A percentile compares a stretch with the other conserved stretches of the same genome.
These are phyloP conservation scores for Peromyscus polionotus DNA, from an alignment of 2,113 vertebrate species.

Conservation along the genomic window DNA sequence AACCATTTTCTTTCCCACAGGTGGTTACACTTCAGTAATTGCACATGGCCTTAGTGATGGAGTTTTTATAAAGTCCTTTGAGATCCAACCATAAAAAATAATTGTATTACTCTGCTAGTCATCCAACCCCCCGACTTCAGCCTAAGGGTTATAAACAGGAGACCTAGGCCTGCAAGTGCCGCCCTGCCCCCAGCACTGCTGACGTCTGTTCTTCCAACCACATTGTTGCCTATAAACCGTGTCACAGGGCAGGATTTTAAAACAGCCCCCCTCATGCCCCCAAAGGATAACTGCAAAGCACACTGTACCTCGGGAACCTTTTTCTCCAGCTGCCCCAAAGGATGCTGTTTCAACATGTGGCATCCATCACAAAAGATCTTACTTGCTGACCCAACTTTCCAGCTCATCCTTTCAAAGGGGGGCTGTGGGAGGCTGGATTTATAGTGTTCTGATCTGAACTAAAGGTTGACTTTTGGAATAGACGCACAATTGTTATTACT, in stretches of 20 bases:
- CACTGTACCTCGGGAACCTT: not conserved
- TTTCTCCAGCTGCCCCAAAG: not conserved
- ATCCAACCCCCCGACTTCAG: slow-evolving; percentile 77
- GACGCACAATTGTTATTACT: slow-evolving; percentile 48
- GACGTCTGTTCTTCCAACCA: slow-evolving; percentile 48
- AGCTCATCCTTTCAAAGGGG: slow-evolving; percentile 34
- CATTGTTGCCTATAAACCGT: slow-evolving; percentile 23
- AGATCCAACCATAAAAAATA: slow-evolving; percentile 80
- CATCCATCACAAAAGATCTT: not conserved
- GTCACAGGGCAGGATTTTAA: slow-evolving; percentile 26
- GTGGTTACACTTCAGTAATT: slow-evolving; percentile 76
- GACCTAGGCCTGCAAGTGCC: slow-evolving; percentile 45
- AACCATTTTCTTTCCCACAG: slow-evolving; percentile 76
- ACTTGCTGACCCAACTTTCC: not conserved
- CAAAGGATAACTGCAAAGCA: not conserved
- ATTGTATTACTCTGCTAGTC: slow-evolving; percentile 79
- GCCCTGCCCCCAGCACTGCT: slow-evolving; percentile 45
- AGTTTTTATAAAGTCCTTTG: slow-evolving; percentile 82
- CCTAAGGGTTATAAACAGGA: slow-evolving; percentile 75
- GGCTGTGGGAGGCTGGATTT: not conserved
- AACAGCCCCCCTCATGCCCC: not conserved
- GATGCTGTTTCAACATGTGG: not conserved
- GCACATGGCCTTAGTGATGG: slow-evolving; percentile 77
- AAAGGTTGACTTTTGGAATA: slow-evolving; percentile 63
- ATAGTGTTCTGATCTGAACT: slow-evolving; percentile 61